Evolutionary conservation across 1,140 invertebrate genomes (phyloP), one percentile per base, ranked within the genome.

Genomic region (Drosophila sturtevanti): DNA sequence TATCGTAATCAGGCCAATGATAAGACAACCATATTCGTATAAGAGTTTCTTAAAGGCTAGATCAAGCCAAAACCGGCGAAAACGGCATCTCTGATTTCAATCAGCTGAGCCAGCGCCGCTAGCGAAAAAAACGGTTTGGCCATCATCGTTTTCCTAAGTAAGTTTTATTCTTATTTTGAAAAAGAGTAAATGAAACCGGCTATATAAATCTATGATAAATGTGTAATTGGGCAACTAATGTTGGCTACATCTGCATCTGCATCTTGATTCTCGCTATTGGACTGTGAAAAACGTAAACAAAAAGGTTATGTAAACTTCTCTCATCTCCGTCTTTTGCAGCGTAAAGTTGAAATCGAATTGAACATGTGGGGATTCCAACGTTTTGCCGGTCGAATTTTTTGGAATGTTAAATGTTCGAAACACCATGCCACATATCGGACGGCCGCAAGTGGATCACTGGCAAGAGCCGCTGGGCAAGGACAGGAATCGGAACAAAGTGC

Each of bases 271-370:
- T 1, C 16, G 61, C 37, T 21, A 44, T 21, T 77, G 66, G 22
- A 9, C 31, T 44, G 22, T 41, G 31, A 14, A 89, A 82, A 74
- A 79, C 79, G 84, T 89, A 89, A 89, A 89, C 84, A 85, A 91
- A 81, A 91, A 91, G 90, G 90, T 91, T 91, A 91, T 91, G 86
- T 91, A 91, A 91, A 91, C 86, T 85, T 84, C 60, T 79, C 5
- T 69, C 67, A 59, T 14, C 61, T 34, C 76, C 56, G 38, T 75
- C 59, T 89, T 31, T 31, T 89, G 62, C 84, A 89, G 84, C 72
- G 79, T 72, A 79, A 74, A 68, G 68, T 66, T 48, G 63, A 68
- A 69, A 35, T 70, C 68, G 56, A 77, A 48, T 48, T 72, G 27
- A 81, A 85, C 77, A 91, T 91, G 90, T 81, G 91, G 72, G 82